phyloP scores from a whole-genome alignment of 2,888 invertebrate species.

The Drosophila planitibia region DNA sequence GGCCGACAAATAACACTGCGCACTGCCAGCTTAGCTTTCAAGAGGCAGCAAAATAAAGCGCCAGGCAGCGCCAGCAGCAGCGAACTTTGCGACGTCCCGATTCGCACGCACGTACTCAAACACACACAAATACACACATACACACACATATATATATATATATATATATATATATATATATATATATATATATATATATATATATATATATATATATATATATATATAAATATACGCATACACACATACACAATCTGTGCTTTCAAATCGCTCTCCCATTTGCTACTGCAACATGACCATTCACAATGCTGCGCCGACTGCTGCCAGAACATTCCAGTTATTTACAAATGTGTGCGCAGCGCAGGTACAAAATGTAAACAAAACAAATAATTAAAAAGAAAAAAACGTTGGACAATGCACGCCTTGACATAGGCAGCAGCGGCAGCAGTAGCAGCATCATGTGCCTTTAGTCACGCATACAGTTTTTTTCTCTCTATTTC shows the following conservation, averaged over 20 bases:
- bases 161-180: conserved; percentile 2
- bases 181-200: conserved; percentile 12
- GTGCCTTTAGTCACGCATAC: conserved; percentile 68
- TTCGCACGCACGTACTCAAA: conserved; percentile 27
- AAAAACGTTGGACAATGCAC: conserved; percentile 28
- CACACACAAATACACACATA: conserved; percentile 11
- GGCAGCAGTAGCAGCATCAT: conserved; percentile 29
- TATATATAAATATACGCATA: conserved; percentile 7
- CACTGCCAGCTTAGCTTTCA: conserved; percentile 33
- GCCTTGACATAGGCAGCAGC: conserved; percentile 5
- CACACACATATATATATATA: neutral
- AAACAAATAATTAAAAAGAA: conserved; percentile 41
- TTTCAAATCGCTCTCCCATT: conserved; percentile 20
- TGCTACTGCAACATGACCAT: conserved; percentile 58
- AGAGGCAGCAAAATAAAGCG: conserved; percentile 55
- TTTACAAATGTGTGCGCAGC: conserved; percentile 37
- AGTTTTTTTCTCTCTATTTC: conserved; percentile 27
- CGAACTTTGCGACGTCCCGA: conserved; percentile 22
- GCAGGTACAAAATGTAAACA: conserved; percentile 49
- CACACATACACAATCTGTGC: conserved; percentile 18
- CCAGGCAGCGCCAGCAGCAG: conserved; percentile 50
- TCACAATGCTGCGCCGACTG: conserved; percentile 74
- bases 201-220: conserved; percentile 5
- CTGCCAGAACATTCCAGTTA: conserved; percentile 67
- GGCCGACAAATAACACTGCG: conserved; percentile 44